These are phyloP conservation scores for Pipa parva DNA, from an alignment of 2,113 vertebrate species.

Conservation along the genomic window DNA sequence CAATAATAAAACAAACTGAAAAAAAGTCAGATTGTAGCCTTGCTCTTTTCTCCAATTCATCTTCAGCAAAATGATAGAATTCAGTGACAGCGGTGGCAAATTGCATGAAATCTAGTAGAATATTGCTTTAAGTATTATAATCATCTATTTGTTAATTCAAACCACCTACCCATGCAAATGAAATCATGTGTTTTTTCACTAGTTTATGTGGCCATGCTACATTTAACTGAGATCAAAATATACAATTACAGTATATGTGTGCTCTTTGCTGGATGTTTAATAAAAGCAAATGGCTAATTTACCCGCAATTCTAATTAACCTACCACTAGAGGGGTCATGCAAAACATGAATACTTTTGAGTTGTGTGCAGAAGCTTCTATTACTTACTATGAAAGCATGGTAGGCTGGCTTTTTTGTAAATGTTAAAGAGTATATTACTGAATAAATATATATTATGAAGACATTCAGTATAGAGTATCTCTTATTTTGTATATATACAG, in stretches of 20 bases:
- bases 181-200: background rate
- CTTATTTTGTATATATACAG: too few species aligned
- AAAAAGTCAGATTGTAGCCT: too few species aligned
- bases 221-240: slow-evolving; percentile 12
- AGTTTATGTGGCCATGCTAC: slow-evolving; percentile 1
- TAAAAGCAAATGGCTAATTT: background rate
- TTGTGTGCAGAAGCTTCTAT: too few species aligned
- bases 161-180: background rate
- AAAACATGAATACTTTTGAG: background rate
- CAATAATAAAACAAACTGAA: too few species aligned
- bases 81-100: background rate
- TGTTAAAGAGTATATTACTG: too few species aligned
- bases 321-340: slow-evolving; percentile 17
- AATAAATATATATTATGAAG: too few species aligned
- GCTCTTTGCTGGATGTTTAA: background rate
- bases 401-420: too few species aligned
- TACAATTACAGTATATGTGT: background rate
- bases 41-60: too few species aligned
- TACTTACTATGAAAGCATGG: too few species aligned
- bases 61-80: background rate
- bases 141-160: background rate
- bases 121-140: background rate
- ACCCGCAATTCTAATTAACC: slow-evolving; percentile 16
- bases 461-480: too few species aligned
- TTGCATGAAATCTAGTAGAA: background rate